phyloP scores from a whole-genome alignment of 2,888 invertebrate genomes.

The Charanyca ferruginea region DNA sequence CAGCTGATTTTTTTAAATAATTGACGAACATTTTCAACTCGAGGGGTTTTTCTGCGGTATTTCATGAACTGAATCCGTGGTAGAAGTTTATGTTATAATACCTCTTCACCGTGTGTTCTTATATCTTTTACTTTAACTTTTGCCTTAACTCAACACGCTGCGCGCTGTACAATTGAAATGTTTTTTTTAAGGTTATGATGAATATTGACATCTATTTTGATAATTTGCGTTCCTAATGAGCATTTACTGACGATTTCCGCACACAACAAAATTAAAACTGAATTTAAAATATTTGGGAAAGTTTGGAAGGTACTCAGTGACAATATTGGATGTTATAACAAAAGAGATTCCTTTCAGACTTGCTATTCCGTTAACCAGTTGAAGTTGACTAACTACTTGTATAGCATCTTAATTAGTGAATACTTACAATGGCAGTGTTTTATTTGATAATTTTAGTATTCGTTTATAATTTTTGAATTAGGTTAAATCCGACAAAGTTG shows the following conservation, averaged over 20 bases:
- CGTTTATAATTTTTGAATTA: constrained; percentile 1
- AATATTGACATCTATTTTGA: background rate
- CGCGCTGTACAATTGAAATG: too few species aligned
- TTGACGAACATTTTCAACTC: too few species aligned
- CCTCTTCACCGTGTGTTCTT: too few species aligned
- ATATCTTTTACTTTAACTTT: too few species aligned
- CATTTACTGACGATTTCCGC: constrained; percentile 44
- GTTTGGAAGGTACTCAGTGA: constrained; percentile 42
- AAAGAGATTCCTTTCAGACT: constrained; percentile 43
- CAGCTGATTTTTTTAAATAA: too few species aligned
- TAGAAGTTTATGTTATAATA: too few species aligned
- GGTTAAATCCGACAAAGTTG: background rate
- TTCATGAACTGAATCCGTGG: too few species aligned
- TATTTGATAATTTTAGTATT: background rate
- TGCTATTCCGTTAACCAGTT: constrained; percentile 15
- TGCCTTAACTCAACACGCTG: too few species aligned
- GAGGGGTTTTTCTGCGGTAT: too few species aligned
- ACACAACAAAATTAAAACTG: background rate
- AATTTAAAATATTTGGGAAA: constrained; percentile 42
- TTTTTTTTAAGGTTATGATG: background rate
- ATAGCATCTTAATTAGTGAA: background rate
- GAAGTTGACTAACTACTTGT: background rate
- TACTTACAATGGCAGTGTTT: constrained; percentile 27
- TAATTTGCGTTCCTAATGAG: constrained; percentile 12
- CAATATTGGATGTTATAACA: background rate